Evolutionary conservation across 2,113 vertebrate species (phyloP).

Genomic region (Alethe castanea): DNA sequence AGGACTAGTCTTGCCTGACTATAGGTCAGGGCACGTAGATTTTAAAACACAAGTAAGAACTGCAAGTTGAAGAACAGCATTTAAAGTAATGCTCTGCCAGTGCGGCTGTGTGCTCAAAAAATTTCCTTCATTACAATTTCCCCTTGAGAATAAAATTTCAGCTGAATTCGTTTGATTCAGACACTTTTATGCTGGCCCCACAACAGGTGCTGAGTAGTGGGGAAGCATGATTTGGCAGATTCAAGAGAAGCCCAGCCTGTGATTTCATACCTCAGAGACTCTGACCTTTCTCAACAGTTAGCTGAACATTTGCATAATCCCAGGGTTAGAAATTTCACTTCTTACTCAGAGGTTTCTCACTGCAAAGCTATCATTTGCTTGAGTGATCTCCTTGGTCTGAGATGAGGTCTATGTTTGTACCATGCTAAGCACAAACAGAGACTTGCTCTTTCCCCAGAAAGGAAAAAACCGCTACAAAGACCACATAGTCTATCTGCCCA

Average conservation of each 20-base stretch:
- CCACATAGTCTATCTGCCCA: not conserved
- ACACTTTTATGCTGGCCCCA: not conserved
- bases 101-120: not conserved
- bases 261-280: not conserved
- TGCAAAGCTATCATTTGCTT: not conserved
- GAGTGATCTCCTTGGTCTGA: not conserved
- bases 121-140: not conserved
- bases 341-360: not conserved
- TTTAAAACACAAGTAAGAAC: not conserved
- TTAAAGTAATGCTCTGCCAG: not conserved
- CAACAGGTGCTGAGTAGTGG: not conserved
- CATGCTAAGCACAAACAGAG: not conserved
- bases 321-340: not conserved
- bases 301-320: not conserved
- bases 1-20: not conserved
- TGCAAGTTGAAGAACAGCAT: fast-evolving
- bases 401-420: fast-evolving
- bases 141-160: not conserved
- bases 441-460: not conserved
- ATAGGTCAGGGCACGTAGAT: not conserved
- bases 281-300: not conserved
- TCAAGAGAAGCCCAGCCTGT: not conserved
- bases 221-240: not conserved
- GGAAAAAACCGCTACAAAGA: not conserved
- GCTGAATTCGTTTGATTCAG: not conserved